Conservation (phyloP, 2,113 vertebrate genomes). For the Morone saxatilis region DNA sequence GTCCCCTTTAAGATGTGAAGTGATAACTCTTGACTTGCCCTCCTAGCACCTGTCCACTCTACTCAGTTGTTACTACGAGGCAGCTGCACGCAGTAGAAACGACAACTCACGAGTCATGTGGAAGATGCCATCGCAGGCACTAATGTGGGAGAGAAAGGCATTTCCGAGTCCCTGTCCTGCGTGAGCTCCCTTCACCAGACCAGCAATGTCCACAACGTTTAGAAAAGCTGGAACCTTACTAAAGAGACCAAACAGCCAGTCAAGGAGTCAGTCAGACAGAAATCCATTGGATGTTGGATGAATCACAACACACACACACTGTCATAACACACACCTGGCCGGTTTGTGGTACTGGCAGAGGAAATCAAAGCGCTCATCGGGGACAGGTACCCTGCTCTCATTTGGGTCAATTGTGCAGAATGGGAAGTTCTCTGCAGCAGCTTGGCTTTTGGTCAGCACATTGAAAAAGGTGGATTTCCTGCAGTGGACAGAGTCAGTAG, state of each 20-base stretch:
- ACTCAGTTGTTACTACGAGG: constrained; percentile 23
- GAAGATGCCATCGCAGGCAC: constrained; percentile 96
- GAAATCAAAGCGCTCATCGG: constrained; percentile 95
- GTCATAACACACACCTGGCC: constrained; percentile 85
- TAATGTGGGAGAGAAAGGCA: constrained; percentile 98
- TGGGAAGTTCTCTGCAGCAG: constrained; percentile 96
- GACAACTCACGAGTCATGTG: constrained; percentile 95
- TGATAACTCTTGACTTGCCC: not conserved
- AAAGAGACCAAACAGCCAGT: constrained; percentile 52
- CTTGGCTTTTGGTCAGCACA: constrained; percentile 97
- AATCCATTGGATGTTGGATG: not conserved
- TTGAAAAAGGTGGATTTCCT: constrained; percentile 99
- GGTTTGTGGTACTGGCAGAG: constrained; percentile 97
- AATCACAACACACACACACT: not conserved
- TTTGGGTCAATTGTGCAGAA: constrained; percentile 99
- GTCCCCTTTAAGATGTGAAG: not conserved
- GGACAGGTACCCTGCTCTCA: constrained; percentile 97
- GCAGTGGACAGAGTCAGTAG: constrained; percentile 18
- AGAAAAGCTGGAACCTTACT: constrained; percentile 99
- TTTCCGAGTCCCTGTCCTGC: constrained; percentile 97
- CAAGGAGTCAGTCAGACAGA: not conserved
- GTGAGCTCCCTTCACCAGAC: constrained; percentile 97
- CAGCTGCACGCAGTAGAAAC: constrained; percentile 29
- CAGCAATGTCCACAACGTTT: constrained; percentile 98
- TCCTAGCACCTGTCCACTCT: constrained; percentile 40